These are phyloP conservation scores for Oophaga sylvatica DNA, from an alignment of 2,797 vertebrate species.

Conservation along the genomic window DNA sequence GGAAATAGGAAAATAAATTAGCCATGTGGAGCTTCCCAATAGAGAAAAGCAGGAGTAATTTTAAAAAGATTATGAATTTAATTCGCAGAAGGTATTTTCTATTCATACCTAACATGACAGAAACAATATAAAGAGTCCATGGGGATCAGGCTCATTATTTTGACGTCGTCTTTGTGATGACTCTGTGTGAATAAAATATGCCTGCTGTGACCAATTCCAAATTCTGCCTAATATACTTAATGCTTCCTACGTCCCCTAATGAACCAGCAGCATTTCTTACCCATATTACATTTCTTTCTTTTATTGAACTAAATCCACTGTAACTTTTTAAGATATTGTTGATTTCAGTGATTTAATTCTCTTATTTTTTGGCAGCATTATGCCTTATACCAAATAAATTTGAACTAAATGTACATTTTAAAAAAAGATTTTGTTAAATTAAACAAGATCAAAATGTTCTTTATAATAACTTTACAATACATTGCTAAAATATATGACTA, in stretches of 20 bases:
- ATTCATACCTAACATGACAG: conserved; percentile 48
- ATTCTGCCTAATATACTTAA: conserved; percentile 44
- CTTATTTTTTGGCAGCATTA: conserved; percentile 13
- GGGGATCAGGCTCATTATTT: conserved; percentile 52
- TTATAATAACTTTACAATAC: conserved; percentile 27
- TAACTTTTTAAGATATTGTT: not conserved
- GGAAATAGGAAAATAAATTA: conserved; percentile 48
- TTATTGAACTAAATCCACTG: conserved; percentile 33
- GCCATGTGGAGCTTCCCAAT: conserved; percentile 42
- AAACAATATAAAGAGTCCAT: conserved; percentile 58
- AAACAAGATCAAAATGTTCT: conserved; percentile 15
- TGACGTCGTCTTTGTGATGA: conserved; percentile 48
- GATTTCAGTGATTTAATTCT: conserved; percentile 12
- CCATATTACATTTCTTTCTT: conserved; percentile 26
- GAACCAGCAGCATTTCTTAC: conserved; percentile 36
- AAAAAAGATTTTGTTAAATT: conserved; percentile 18
- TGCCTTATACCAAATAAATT: conserved; percentile 31
- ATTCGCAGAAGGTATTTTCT: conserved; percentile 47
- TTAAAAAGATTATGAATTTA: conserved; percentile 57
- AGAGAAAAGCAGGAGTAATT: conserved; percentile 46
- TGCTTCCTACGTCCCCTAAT: conserved; percentile 35
- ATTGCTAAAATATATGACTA: conserved; percentile 22
- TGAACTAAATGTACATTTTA: conserved; percentile 22
- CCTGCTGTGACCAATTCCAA: conserved; percentile 52
- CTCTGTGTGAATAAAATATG: conserved; percentile 42